These are phyloP conservation scores for Leptinotarsa texana DNA, from an alignment of 1,140 invertebrate genomes.

Conservation along the genomic window DNA sequence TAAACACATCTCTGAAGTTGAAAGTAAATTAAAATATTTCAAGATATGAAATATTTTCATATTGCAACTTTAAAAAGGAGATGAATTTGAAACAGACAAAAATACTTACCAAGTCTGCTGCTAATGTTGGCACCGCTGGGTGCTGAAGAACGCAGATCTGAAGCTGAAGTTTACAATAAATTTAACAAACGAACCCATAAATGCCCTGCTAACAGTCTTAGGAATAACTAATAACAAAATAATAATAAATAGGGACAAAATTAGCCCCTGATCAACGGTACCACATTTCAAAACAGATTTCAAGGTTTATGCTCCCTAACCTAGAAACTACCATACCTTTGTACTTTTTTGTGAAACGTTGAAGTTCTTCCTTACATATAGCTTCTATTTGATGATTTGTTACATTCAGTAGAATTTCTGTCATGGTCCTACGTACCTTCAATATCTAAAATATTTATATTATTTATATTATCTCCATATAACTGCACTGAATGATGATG, in stretches of 20 bases:
- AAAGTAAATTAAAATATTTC: too few species aligned
- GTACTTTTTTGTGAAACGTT: constrained; percentile 56
- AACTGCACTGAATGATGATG: neutral
- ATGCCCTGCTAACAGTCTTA: constrained; percentile 48
- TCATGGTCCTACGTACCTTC: constrained; percentile 81
- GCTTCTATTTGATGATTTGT: constrained; percentile 85
- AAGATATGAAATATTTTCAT: neutral
- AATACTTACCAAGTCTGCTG: constrained; percentile 51
- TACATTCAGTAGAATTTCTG: constrained; percentile 90
- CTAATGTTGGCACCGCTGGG: constrained; percentile 51
- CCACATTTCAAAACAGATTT: neutral
- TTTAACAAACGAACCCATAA: constrained; percentile 43
- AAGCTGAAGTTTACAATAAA: constrained; percentile 52
- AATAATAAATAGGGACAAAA: neutral
- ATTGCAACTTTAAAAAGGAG: neutral
- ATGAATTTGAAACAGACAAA: constrained; percentile 4
- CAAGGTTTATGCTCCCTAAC: neutral
- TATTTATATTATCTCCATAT: too few species aligned
- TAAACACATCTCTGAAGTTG: too few species aligned
- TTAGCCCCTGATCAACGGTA: neutral
- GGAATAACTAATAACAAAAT: constrained; percentile 21
- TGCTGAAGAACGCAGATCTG: constrained; percentile 50
- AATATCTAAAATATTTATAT: constrained; percentile 71
- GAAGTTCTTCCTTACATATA: constrained; percentile 77
- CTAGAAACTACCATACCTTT: constrained; percentile 50